A percentile compares a stretch with the other conserved stretches of the same genome.
Evolutionary conservation across 2,888 invertebrate genomes (phyloP).

Genomic region (Campopleginae sp.): DNA sequence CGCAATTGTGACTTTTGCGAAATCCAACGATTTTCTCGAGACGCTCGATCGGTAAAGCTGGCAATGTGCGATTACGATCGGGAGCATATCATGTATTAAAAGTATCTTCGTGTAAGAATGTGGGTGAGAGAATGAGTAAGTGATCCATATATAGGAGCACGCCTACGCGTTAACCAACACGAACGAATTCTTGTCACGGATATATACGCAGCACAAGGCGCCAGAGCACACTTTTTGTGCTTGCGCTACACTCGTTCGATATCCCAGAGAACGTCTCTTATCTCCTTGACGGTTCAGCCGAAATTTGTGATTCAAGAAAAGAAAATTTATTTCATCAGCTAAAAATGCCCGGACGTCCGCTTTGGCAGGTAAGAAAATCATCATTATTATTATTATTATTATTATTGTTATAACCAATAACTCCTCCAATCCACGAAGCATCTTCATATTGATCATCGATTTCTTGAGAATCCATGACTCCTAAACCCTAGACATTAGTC

Average conservation of each 20-base stretch:
- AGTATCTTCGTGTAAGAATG: not conserved
- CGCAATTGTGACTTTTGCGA: constrained; percentile 60
- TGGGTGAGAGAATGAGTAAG: constrained; percentile 69
- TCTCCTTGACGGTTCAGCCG: constrained; percentile 31
- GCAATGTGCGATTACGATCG: constrained; percentile 71
- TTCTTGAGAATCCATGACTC: not conserved
- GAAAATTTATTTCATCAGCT: constrained; percentile 19
- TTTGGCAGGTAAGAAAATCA: constrained; percentile 88
- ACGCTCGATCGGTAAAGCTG: constrained; percentile 44
- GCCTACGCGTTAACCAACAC: constrained; percentile 80
- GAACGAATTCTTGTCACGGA: constrained; percentile 79
- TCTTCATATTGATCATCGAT: not conserved
- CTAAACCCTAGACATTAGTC: not conserved
- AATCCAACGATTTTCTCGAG: constrained; percentile 34
- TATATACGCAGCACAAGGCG: constrained; percentile 81
- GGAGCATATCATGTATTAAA: constrained; percentile 48
- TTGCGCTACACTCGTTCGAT: constrained; percentile 72
- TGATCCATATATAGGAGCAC: constrained; percentile 83
- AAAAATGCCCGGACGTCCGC: constrained; percentile 91
- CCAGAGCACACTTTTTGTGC: constrained; percentile 82
- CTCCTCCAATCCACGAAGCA: not conserved
- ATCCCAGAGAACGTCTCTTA: constrained; percentile 41
- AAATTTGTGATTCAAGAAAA: constrained; percentile 31
- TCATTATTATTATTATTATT: no score
- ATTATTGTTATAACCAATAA: no score